Evolutionary conservation across 2,113 vertebrate species (phyloP), one percentile per base, ranked within the genome.

Genomic region (Toxotes chatareus): DNA sequence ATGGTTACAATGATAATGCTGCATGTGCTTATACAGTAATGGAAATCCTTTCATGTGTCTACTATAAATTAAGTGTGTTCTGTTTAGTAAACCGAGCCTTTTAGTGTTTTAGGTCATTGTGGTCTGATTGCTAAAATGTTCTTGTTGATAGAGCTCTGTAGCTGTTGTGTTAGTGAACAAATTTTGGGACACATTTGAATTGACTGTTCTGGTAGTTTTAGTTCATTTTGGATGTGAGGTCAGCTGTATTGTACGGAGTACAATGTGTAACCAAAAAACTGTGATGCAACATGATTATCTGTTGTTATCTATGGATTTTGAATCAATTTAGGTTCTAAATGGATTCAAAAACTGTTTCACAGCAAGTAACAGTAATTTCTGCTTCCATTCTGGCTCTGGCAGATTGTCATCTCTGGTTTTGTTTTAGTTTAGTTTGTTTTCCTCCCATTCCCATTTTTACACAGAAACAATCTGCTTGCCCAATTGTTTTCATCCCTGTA

Each of bases 351-450:
- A 36, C n/a, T 4, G 64, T 21, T 53, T 53, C 71, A 44, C 21
- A 51, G 63, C 62, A 60, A 66, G 63, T 17, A 62, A 32, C 23
- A n/a, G 47, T 51, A 27, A 46, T 67, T 84, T 80, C 61, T 65
- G 36, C 59, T 65, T 71, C 47, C 75, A 76, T 78, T 80, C 76
- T 55, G 49, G 69, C 32, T 60, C 27, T 10, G 31, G 66, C 69
- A 82, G 68, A 80, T 85, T 86, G 57, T 85, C 63, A 57, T 76
- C 63, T 80, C 49, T 51, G 64, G 8, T 83, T 84, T 80, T 91
- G 73, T 87, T 86, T 91, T 42, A 80, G 60, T 73, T 60, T n/a
- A n/a, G n/a, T n/a, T n/a, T n/a, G n/a, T n/a, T 75, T 78, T 74
- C 73, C 73, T 75, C 67, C 81, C 83, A 40, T 83, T 85, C 59